Percentiles rank a stretch among this genome's conserved stretches.
phyloP scores from a whole-genome alignment of 2,888 invertebrate genomes.

The Apodemia arnacis region DNA sequence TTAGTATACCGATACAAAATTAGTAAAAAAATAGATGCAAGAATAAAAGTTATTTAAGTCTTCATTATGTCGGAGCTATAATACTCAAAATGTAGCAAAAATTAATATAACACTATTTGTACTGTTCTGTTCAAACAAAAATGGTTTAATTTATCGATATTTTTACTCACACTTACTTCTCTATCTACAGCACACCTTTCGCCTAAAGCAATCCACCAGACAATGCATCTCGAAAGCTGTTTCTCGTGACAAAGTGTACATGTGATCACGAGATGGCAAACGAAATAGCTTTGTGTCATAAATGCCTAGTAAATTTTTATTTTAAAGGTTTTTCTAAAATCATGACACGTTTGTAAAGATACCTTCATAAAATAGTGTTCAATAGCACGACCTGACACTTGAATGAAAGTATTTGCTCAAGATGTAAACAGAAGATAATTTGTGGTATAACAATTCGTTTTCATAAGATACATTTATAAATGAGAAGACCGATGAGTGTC shows the following conservation, averaged over 20 bases:
- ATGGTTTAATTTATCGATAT: not conserved
- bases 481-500: too few species aligned
- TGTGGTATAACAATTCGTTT: too few species aligned
- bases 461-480: too few species aligned
- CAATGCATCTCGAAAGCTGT: not conserved
- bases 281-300: not conserved
- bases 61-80: not conserved
- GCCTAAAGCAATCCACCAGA: not conserved
- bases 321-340: not conserved
- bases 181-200: not conserved
- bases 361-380: not conserved
- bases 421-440: not conserved
- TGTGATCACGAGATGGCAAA: not conserved
- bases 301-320: not conserved
- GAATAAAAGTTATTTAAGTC: not conserved
- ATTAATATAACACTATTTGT: not conserved
- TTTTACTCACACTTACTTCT: not conserved
- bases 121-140: not conserved
- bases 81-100: not conserved
- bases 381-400: not conserved
- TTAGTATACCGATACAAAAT: too few species aligned
- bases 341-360: not conserved
- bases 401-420: not conserved
- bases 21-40: not conserved
- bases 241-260: constrained; percentile 1